Evolutionary conservation across 2,113 vertebrate species (phyloP), one percentile per base, ranked within the genome.

Genomic region (Micronycteris hirsuta): DNA sequence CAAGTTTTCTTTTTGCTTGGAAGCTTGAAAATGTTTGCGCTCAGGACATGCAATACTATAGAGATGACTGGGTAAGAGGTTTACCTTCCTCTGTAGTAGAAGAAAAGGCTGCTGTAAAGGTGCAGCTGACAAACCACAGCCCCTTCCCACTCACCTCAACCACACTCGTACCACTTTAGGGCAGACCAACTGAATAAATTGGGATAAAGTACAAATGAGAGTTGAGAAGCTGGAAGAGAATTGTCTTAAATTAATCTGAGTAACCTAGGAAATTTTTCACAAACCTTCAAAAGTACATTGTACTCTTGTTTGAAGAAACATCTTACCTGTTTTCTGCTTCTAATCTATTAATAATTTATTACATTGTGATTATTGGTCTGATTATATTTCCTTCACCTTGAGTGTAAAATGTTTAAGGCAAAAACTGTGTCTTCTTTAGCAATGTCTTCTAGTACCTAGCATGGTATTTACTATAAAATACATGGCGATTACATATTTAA

Each of bases 241-340:
- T 31, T 45, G 14, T 38, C n/a, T 71, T 82, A 71, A 78, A 92
- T 82, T 31, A 65, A 45, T 16, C 43, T 89, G 7, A 76, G 41
- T n/a, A 26, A 31, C 33, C 56, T 52, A 52, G 5, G 26, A 90
- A 88, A 93, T 76, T 70, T 20, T 76, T 85, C 65, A 91, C 20
- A 70, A 43, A 78, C 16, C 10, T 81, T 65, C 36, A 28, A 58
- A 24, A 74, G 26, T 17, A 91, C 26, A n/a, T 7, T 7, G 19
- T 7, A 67, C 8, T 9, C 17, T 67, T 74, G 1, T 73, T 22
- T 90, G 41, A 84, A 56, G 70, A 96, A 68, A 80, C 0, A 82
- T 24, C 11, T 19, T 45, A 68, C 19, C 41, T 73, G 8, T 49
- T 43, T 38, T 88, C 26, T 43, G 12, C 20, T 38, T 73, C 43